These are phyloP conservation scores for Synergus japonicus DNA, from an alignment of 2,888 invertebrate genomes.

Conservation along the genomic window DNA sequence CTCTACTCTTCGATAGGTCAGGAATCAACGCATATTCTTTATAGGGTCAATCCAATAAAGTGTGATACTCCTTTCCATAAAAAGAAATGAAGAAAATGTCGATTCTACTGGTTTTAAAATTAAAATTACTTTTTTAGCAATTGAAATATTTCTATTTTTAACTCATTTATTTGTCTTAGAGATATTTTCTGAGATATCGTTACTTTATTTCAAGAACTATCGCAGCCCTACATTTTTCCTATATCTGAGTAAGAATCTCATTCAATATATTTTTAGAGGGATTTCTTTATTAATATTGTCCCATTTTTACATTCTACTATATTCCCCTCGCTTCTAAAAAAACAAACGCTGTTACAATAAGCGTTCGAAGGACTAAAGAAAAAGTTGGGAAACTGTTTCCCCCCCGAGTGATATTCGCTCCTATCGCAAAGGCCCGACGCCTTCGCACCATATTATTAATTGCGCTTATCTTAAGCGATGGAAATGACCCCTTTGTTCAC, in stretches of 20 bases:
- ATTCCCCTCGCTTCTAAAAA: constrained; percentile 44
- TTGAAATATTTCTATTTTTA: no score
- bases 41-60: background rate
- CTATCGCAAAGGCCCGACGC: constrained; percentile 41
- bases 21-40: constrained; percentile 17
- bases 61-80: background rate
- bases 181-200: no score
- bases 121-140: background rate
- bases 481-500: constrained; percentile 54
- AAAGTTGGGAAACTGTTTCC: constrained; percentile 44
- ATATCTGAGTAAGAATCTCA: background rate
- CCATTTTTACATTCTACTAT: constrained; percentile 64
- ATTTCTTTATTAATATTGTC: background rate
- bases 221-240: background rate
- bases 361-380: background rate
- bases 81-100: background rate
- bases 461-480: constrained; percentile 54
- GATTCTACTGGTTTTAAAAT: background rate
- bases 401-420: constrained; percentile 45
- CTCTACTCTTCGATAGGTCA: background rate
- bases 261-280: background rate
- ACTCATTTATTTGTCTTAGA: no score
- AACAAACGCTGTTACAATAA: constrained; percentile 28
- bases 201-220: background rate
- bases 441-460: constrained; percentile 55